Evolutionary conservation across 2,113 vertebrate species (phyloP).

Genomic region (Anoplopoma fimbria): DNA sequence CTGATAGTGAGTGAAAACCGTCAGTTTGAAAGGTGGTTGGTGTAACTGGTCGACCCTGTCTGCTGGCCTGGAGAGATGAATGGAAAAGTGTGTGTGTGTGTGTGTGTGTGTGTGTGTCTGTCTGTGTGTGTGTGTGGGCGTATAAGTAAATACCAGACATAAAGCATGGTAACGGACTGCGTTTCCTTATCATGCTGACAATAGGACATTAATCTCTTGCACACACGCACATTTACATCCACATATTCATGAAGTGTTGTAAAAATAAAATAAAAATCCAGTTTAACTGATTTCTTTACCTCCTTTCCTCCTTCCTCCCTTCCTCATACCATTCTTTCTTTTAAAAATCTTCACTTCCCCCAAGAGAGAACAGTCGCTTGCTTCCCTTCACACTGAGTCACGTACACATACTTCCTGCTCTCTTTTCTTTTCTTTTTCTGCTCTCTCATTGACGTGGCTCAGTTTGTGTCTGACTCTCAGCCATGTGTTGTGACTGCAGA

Average conservation of each 20-base stretch:
- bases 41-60: constrained; percentile 50
- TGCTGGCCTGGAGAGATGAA: constrained; percentile 17
- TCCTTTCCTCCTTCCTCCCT: not conserved
- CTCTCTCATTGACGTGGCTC: constrained; percentile 32
- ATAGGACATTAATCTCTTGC: constrained; percentile 45
- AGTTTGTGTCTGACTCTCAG: constrained; percentile 26
- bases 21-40: constrained; percentile 7
- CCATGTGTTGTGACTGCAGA: constrained; percentile 30
- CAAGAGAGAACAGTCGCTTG: constrained; percentile 27
- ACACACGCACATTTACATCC: not conserved
- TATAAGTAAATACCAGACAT: not conserved
- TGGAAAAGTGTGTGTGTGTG: not conserved
- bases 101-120: constrained; percentile 17
- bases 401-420: constrained; percentile 58
- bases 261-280: not conserved
- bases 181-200: constrained; percentile 48
- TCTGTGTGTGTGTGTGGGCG: constrained; percentile 2
- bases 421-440: not conserved
- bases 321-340: not conserved
- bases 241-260: too few species aligned
- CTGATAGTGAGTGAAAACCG: not conserved
- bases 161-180: not conserved
- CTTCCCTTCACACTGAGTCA: constrained; percentile 53
- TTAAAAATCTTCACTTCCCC: not conserved
- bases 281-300: not conserved